Conservation (phyloP, 1,140 invertebrate genomes). For the Monomorium pharaonis region DNA sequence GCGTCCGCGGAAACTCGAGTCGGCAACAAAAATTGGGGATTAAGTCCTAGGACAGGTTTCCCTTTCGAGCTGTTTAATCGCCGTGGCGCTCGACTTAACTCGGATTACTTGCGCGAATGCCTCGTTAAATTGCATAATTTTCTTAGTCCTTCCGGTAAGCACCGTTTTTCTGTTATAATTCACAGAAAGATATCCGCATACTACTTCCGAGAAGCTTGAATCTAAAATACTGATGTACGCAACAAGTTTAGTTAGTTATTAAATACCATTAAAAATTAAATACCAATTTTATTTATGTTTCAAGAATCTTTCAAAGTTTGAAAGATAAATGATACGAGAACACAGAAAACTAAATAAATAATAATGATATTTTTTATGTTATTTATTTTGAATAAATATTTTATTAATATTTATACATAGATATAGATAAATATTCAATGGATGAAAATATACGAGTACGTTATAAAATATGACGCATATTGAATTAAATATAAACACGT, state of each 20-base stretch:
- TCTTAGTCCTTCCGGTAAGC: slow-evolving; percentile 10
- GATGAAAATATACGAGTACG: not conserved
- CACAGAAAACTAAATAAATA: not conserved
- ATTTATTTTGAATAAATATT: not conserved
- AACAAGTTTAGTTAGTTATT: not conserved
- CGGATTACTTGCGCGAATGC: slow-evolving; percentile 51
- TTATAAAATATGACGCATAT: slow-evolving; percentile 17
- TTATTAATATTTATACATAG: not conserved
- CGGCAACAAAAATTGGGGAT: slow-evolving; percentile 48
- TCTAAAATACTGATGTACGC: not conserved
- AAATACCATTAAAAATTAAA: slow-evolving; percentile 1
- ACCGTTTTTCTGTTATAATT: slow-evolving; percentile 22
- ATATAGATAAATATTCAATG: not conserved
- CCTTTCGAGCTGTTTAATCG: slow-evolving; percentile 49
- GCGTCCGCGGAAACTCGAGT: slow-evolving; percentile 11
- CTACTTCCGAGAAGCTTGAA: not conserved
- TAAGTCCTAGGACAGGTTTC: slow-evolving; percentile 46
- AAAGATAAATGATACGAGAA: not conserved
- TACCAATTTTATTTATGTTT: not conserved
- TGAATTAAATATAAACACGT: slow-evolving; percentile 24
- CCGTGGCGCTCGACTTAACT: slow-evolving; percentile 45
- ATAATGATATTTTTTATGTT: not conserved
- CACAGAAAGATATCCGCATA: not conserved
- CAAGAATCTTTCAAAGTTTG: not conserved
- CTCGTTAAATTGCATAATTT: slow-evolving; percentile 58